Conservation (phyloP, 2,113 vertebrate species). For the Fukomys damarensis region DNA sequence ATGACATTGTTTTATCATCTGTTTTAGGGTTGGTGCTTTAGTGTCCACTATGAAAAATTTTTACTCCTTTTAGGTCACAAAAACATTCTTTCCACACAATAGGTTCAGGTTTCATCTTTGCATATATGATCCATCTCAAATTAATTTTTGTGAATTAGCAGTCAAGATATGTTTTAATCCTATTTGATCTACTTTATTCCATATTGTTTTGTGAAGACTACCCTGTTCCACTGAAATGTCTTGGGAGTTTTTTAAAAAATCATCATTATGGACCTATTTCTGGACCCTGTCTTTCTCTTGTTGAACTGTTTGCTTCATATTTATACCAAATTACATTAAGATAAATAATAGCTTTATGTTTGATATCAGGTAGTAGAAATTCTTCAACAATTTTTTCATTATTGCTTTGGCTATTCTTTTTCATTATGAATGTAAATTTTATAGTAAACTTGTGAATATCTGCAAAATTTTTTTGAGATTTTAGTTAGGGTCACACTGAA, state of each 20-base stretch:
- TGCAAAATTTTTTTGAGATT: neutral
- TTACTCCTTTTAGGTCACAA: neutral
- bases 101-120: neutral
- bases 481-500: neutral
- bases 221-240: neutral
- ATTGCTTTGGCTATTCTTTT: neutral
- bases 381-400: neutral
- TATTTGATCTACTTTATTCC: neutral
- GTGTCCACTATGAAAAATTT: neutral
- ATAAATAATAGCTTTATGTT: neutral
- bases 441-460: neutral
- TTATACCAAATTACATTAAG: neutral
- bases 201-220: neutral
- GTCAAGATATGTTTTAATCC: neutral
- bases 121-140: neutral
- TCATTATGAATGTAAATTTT: neutral
- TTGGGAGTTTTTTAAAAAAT: neutral
- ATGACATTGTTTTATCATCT: neutral
- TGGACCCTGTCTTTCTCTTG: neutral
- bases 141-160: neutral
- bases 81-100: neutral
- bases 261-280: neutral
- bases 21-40: neutral
- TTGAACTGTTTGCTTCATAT: neutral
- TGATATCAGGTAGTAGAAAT: neutral